Evolutionary conservation across 2,113 vertebrate species (phyloP), one percentile per base, ranked within the genome.

Genomic region (Chaetura pelagica): DNA sequence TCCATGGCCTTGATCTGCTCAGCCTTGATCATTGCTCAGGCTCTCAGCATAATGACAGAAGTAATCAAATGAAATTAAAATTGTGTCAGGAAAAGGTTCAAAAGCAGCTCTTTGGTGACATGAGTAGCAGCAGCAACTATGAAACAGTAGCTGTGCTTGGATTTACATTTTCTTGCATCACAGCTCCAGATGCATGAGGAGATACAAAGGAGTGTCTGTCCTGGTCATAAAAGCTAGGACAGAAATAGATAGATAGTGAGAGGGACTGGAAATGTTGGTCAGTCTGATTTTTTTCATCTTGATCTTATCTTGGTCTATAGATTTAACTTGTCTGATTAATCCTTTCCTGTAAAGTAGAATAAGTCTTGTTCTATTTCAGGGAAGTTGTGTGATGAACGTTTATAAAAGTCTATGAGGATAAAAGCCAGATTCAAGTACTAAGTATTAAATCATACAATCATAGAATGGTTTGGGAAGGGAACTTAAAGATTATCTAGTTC

Each of bases 271-370:
- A 75, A 76, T 72, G 42, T 61, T 72, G 57, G 38, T 67, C 61
- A 95, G 38, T 16, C 54, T 68, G 26, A 14, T 64, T 72, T 91
- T 89, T 86, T 84, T 68, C 38, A 75, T 90, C 35, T 46, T 29
- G 22, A 79, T 92, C 40, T 83, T 71, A 48, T 82, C 66, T 79
- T 82, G 15, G 19, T 66, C n/a, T 46, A 54, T 79, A 83, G 13
- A 76, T 87, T 82, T 81, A 63, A 52, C n/a, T 82, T 69, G 46
- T 79, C 71, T 61, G 74, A 93, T 68, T 14, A 87, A 94, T 93
- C 32, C n/a, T 90, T 96, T 93, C 75, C 92, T 77, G 75, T 83
- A 95, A 96, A 92, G 48, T 62, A 93, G 71, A 95, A 90, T 94
- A 46, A 83, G 55, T 51, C 51, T 40, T 32, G 27, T 88, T 73